Evolutionary conservation across 2,888 invertebrate species (phyloP), one percentile per base, ranked within the genome.

Genomic region (Sericinus montela): DNA sequence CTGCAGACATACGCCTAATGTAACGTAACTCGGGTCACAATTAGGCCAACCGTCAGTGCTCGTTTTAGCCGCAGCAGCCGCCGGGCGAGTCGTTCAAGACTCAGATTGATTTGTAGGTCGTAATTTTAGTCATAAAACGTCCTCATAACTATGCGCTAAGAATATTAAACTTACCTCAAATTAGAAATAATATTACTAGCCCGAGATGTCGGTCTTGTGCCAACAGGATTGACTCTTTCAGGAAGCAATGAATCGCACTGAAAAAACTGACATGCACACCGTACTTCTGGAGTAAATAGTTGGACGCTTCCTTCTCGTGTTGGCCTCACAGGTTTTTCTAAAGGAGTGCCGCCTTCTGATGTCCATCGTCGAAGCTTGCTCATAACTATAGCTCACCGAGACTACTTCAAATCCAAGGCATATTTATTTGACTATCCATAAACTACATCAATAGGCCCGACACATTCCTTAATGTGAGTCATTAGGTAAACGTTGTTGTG

Each of bases 231-330:
- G 48, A 91, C 87, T 70, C 94, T 91, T 75, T 94, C 95, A 53
- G 95, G 95, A 64, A 95, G 86, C 63, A 95, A 80, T 53, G 94
- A 93, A 78, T 95, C 94, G 75, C 93, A 92, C 88, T 94, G 93
- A 82, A 92, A 96, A 84, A 93, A 96, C 86, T 96, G 95, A 86
- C 96, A 95, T 60, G 91, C 95, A 81, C 96, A 95, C 62, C 96
- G 93, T 54, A 96, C 95, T 75, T 95, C 95, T 69, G 94, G 90
- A 52, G 95, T 92, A 62, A 90, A 91, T 62, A 93, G 91, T 64
- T 93, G 91, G 58, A 93, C 92, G 72, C 93, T 92, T 71, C 93
- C 92, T 72, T 92, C 92, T 67, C 94, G 91, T 53, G 94, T 93
- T 48, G 93, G 92, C 71, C 92, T 90, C 66, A 92, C 90, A 55